Conservation (phyloP, 1,140 invertebrate species). For the Penaeus vannamei region DNA sequence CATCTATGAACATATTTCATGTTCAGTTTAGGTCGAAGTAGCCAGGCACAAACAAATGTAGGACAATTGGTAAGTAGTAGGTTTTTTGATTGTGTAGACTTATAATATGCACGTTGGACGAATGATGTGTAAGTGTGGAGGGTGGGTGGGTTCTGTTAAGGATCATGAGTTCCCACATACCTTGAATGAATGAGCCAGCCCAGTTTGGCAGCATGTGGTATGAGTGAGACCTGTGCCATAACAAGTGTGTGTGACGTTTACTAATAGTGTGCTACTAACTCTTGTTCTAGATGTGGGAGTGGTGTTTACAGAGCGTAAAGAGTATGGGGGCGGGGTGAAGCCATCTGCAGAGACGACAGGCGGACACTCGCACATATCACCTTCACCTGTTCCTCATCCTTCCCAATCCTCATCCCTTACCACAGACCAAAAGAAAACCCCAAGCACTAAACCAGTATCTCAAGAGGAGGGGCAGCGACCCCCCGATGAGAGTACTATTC, state of each 20-base stretch:
- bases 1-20: constrained; percentile 65
- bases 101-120: constrained; percentile 55
- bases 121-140: constrained; percentile 26
- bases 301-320: constrained; percentile 68
- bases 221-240: constrained; percentile 59
- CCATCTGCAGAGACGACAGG: constrained; percentile 65
- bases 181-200: constrained; percentile 13
- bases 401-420: constrained; percentile 48
- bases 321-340: constrained; percentile 67
- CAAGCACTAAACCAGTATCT: constrained; percentile 54
- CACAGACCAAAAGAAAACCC: constrained; percentile 48
- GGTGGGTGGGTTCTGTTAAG: constrained; percentile 38
- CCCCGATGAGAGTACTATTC: constrained; percentile 14
- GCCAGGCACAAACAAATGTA: constrained; percentile 57
- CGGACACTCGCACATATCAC: constrained; percentile 63
- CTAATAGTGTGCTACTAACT: constrained; percentile 68
- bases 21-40: constrained; percentile 60
- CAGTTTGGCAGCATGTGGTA: constrained; percentile 56
- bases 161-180: constrained; percentile 52
- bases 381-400: constrained; percentile 52
- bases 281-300: constrained; percentile 68
- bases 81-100: constrained; percentile 48
- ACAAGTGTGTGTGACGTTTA: constrained; percentile 63
- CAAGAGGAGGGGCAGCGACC: constrained; percentile 45
- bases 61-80: constrained; percentile 62